Evolutionary conservation across 2,797 vertebrate species (phyloP).

Genomic region (Perdix hodgsoniae): DNA sequence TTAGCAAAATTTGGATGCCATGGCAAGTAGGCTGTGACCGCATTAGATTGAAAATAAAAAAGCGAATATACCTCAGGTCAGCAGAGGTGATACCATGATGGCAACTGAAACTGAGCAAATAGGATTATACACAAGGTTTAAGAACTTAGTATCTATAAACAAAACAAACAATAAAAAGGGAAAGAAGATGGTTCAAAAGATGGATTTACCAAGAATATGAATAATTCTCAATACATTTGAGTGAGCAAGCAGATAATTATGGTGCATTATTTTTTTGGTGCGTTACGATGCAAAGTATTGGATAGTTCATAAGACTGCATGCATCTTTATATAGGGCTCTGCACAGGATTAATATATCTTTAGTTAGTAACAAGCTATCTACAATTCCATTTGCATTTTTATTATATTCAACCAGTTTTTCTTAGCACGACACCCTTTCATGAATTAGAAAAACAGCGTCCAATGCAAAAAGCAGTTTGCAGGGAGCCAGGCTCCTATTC

Average conservation of each 20-base stretch:
- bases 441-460: accelerated
- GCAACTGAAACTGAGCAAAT: background rate
- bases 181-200: background rate
- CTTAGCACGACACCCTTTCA: background rate
- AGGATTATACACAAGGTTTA: background rate
- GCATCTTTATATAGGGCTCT: background rate
- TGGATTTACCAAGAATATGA: background rate
- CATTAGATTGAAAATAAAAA: background rate
- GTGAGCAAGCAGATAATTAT: background rate
- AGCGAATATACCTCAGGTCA: background rate
- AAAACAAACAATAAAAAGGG: background rate
- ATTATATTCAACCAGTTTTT: background rate
- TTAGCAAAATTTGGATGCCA: background rate
- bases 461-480: background rate
- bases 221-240: background rate
- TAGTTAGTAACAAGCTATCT: background rate
- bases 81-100: background rate
- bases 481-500: background rate
- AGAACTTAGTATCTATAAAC: background rate
- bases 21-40: background rate
- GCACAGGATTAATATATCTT: too few species aligned
- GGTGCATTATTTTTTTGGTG: background rate
- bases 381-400: background rate
- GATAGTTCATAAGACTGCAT: background rate
- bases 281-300: background rate